Conservation (phyloP, 1,140 invertebrate genomes). For the Thalassaphorura encarpata region DNA sequence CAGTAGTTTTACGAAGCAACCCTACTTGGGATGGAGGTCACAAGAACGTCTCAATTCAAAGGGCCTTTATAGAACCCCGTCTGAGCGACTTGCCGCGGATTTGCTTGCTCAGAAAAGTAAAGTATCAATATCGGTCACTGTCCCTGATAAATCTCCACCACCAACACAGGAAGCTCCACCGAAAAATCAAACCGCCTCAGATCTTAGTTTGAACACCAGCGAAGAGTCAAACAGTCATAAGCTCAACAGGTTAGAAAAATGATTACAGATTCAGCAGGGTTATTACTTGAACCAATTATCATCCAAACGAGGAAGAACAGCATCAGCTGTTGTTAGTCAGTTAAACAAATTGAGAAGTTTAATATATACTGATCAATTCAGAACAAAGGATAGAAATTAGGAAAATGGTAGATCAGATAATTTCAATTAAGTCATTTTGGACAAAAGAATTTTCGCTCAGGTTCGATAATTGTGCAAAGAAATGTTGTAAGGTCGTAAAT, state of each 20-base stretch:
- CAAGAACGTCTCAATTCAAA: constrained; percentile 57
- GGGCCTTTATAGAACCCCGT: constrained; percentile 54
- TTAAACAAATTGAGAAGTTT: too few species aligned
- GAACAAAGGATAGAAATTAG: too few species aligned
- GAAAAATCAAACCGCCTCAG: constrained; percentile 21
- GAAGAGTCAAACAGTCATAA: constrained; percentile 31
- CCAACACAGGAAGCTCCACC: constrained; percentile 30
- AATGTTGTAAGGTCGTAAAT: neutral
- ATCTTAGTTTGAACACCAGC: constrained; percentile 32
- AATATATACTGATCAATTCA: too few species aligned
- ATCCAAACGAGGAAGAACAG: too few species aligned
- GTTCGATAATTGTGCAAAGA: too few species aligned
- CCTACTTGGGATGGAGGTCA: constrained; percentile 80
- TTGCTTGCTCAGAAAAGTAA: constrained; percentile 43
- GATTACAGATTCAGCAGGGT: too few species aligned
- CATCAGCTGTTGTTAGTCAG: too few species aligned
- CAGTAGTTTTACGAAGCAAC: constrained; percentile 41
- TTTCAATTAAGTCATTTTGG: too few species aligned
- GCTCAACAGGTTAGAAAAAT: constrained; percentile 31
- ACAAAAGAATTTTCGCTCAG: too few species aligned
- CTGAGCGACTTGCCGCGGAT: constrained; percentile 64
- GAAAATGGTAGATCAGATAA: too few species aligned
- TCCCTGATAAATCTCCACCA: constrained; percentile 26
- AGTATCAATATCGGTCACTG: constrained; percentile 33
- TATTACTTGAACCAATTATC: too few species aligned